Evolutionary conservation across 2,797 vertebrate species (phyloP).

Genomic region (Rachycentron canadum): DNA sequence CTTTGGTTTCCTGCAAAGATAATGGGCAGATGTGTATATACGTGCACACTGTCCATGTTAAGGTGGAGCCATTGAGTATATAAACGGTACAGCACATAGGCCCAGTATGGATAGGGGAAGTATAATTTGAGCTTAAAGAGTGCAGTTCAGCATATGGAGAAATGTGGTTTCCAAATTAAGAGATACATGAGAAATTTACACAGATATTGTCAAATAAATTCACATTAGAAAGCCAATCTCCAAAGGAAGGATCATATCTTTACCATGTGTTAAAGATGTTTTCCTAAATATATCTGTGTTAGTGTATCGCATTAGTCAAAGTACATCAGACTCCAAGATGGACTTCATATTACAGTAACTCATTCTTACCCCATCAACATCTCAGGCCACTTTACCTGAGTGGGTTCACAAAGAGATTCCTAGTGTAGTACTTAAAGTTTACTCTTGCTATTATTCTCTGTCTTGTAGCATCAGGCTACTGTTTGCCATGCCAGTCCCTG

Average conservation of each 20-base stretch:
- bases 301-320: background rate
- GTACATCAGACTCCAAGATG: background rate
- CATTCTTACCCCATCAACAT: background rate
- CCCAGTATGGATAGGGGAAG: background rate
- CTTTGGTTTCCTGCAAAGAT: background rate
- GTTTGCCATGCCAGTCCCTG: slow-evolving; percentile 42
- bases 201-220: background rate
- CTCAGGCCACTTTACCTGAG: background rate
- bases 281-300: background rate
- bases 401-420: background rate
- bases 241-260: background rate
- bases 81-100: background rate
- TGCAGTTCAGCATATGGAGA: background rate
- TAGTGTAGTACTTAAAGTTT: background rate
- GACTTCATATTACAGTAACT: background rate
- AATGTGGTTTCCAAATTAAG: background rate
- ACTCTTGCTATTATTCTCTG: slow-evolving; percentile 14
- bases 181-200: background rate
- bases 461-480: slow-evolving; percentile 28
- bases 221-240: background rate
- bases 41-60: background rate
- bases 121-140: background rate
- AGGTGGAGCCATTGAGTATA: background rate
- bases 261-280: background rate
- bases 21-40: background rate